Evolutionary conservation across 2,113 vertebrate genomes (phyloP).

Genomic region (Anhinga rufa): DNA sequence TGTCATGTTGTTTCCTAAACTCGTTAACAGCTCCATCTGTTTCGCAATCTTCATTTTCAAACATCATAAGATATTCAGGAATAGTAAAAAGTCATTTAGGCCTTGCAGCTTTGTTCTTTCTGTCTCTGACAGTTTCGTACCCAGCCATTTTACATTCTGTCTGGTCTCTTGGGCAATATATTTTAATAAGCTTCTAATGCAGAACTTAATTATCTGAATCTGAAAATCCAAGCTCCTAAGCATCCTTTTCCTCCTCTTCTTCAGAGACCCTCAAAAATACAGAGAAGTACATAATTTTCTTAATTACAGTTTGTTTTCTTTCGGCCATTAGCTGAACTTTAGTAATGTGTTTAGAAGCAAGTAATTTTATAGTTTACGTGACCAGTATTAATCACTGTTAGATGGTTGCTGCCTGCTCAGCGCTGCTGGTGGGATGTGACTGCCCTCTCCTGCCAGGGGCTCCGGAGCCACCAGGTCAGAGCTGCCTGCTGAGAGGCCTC

Average conservation of each 20-base stretch:
- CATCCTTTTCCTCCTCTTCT: not conserved
- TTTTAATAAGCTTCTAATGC: constrained; percentile 35
- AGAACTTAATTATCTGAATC: constrained; percentile 42
- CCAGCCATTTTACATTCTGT: not conserved
- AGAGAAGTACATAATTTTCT: not conserved
- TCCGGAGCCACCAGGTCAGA: not conserved
- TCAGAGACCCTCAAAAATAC: not conserved
- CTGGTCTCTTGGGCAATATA: constrained; percentile 37
- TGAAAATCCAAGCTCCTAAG: not conserved
- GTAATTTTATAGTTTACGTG: not conserved
- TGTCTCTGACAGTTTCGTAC: not conserved
- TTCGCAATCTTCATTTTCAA: constrained; percentile 45
- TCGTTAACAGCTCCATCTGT: constrained; percentile 33
- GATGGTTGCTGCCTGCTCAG: not conserved
- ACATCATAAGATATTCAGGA: constrained; percentile 1
- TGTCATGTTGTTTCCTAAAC: constrained; percentile 13
- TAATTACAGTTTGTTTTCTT: constrained; percentile 34
- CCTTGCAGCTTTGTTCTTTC: constrained; percentile 17
- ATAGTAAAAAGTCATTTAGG: constrained; percentile 40
- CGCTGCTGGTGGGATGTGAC: not conserved
- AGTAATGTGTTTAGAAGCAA: not conserved
- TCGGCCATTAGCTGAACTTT: not conserved
- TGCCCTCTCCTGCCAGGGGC: not conserved
- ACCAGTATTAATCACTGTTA: not conserved
- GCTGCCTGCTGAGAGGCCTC: not conserved